These are phyloP conservation scores for Linyphia triangularis DNA, from an alignment of 2,888 invertebrate genomes.

Conservation along the genomic window DNA sequence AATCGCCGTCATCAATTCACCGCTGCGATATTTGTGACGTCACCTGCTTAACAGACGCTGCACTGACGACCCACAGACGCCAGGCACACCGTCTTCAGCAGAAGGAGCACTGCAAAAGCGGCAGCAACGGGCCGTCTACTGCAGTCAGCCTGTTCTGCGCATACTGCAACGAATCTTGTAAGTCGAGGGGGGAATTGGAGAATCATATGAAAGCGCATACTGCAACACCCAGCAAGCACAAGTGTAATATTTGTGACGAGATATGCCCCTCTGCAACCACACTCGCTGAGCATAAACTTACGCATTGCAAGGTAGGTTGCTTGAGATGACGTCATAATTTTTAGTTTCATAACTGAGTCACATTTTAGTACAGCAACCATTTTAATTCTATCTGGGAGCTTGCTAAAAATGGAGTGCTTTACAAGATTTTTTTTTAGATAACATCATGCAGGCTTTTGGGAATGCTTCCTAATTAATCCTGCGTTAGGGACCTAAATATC, in stretches of 20 bases:
- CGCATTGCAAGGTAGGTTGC: conserved; percentile 89
- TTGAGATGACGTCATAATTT: too few relatives aligned
- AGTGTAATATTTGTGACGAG: conserved; percentile 97
- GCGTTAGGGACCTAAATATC: too few relatives aligned
- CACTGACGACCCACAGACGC: conserved; percentile 85
- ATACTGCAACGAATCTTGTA: conserved; percentile 93
- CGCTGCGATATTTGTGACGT: conserved; percentile 89
- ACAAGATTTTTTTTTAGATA: too few relatives aligned
- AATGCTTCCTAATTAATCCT: too few relatives aligned
- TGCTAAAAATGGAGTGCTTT: too few relatives aligned
- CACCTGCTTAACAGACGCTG: conserved; percentile 85
- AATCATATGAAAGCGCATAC: conserved; percentile 90
- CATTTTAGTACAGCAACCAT: background rate
- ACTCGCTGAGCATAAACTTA: conserved; percentile 94
- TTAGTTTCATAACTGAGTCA: background rate
- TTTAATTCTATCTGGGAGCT: background rate
- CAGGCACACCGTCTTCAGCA: conserved; percentile 82
- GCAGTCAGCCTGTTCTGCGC: conserved; percentile 87
- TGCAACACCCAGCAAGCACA: conserved; percentile 84
- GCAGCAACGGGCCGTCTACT: conserved; percentile 34
- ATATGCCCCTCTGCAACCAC: conserved; percentile 90
- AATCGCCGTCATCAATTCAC: conserved; percentile 62
- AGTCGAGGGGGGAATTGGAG: conserved; percentile 91
- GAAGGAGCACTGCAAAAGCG: conserved; percentile 70
- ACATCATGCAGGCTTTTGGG: background rate